Percentiles rank a stretch among this genome's conserved stretches.
Evolutionary conservation across 2,888 invertebrate species (phyloP).

Genomic region (Mamestra brassicae): DNA sequence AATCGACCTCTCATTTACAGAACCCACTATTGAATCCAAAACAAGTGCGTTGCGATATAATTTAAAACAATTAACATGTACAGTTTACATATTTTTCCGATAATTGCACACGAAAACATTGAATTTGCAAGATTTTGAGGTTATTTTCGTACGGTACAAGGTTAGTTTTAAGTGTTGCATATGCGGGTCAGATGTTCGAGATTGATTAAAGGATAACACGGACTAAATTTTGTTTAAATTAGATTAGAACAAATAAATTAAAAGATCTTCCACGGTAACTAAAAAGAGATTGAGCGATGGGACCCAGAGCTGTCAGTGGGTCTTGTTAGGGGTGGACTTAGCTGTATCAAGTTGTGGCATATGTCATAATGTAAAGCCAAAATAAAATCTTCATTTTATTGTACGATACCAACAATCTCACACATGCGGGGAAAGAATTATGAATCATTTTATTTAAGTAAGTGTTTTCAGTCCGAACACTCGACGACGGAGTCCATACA

Average conservation of each 20-base stretch:
- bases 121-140: conserved; percentile 43
- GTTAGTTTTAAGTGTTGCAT: conserved; percentile 38
- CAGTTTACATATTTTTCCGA: conserved; percentile 45
- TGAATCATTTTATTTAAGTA: too few relatives aligned
- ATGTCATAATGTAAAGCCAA: too few relatives aligned
- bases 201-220: conserved; percentile 38
- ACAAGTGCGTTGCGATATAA: conserved; percentile 17
- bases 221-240: conserved; percentile 17
- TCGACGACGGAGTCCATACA: too few relatives aligned
- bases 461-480: too few relatives aligned
- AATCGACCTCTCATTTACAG: conserved; percentile 1
- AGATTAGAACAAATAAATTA: not conserved
- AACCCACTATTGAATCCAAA: conserved; percentile 9
- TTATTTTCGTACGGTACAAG: conserved; percentile 51
- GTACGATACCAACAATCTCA: too few relatives aligned
- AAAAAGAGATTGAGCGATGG: not conserved
- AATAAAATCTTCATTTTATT: too few relatives aligned
- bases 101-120: conserved; percentile 53
- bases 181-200: conserved; percentile 46
- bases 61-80: conserved; percentile 11
- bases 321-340: too few relatives aligned
- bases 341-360: too few relatives aligned
- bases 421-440: too few relatives aligned
- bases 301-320: too few relatives aligned
- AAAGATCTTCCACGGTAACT: not conserved